Evolutionary conservation across 2,888 invertebrate species (phyloP), one percentile per base, ranked within the genome.

Genomic region (Augochlorella aurata): DNA sequence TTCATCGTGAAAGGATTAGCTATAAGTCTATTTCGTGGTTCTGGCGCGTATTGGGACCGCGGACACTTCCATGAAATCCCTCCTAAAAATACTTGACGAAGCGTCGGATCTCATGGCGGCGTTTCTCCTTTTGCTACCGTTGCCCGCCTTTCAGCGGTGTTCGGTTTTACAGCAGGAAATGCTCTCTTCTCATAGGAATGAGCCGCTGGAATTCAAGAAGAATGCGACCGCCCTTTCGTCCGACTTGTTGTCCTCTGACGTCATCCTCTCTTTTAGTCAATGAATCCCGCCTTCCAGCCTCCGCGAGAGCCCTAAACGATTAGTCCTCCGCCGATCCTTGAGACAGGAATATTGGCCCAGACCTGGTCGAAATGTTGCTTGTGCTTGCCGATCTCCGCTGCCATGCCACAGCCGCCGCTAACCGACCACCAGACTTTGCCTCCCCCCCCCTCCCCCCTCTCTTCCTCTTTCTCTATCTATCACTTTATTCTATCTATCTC

Each of bases 251-350:
- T 74, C 84, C 66, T 78, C 88, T 90, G 90, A 90, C 91, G 88
- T 91, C 91, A 91, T 87, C 82, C 50, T 86, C 88, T 87, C 88
- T 85, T 90, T 91, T 88, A 87, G 87, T 91, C 88, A 91, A 91
- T 91, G 91, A 89, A 79, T 77, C 77, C 65, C 67, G 65, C 50
- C 82, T 49, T 58, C 71, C 63, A 67, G 74, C 68, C 38, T 66
- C 70, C 18, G 8, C 63, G 44, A 2, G 63, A 38, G 7, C 73
- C 73, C 72, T 82, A 82, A 84, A 74, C 81, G 78, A 84, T 87
- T 85, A 76, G 79, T 74, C 61, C 77, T 68, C 49, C 76, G 63
- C 21, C 52, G 81, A 81, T 82, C 47, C 71, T 68, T 16, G 12
- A 21, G 47, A 14, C 18, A 38, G 38, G 52, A 66, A 49, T 65